Percentiles rank a stretch among this genome's conserved stretches.
These are phyloP conservation scores for Lepidonotus clava DNA, from an alignment of 2,888 invertebrate genomes.

Conservation along the genomic window DNA sequence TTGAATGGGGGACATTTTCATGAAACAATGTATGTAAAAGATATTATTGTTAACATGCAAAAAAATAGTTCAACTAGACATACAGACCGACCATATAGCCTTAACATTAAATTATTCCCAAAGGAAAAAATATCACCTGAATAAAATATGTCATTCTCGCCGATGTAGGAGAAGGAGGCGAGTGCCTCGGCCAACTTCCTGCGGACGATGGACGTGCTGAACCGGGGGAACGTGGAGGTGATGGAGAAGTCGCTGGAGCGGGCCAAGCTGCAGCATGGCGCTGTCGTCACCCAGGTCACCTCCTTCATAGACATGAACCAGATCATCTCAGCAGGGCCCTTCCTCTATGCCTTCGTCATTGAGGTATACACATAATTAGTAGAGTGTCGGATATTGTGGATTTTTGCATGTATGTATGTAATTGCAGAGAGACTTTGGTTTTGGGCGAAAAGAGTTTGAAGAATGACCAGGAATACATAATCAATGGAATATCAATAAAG, in stretches of 20 bases:
- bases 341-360: conserved; percentile 91
- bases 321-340: conserved; percentile 92
- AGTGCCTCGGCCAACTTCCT: conserved; percentile 29
- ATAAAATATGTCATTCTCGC: background rate
- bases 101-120: too few relatives aligned
- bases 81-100: too few relatives aligned
- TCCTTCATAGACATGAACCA: conserved; percentile 89
- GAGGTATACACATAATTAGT: too few relatives aligned
- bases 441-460: too few relatives aligned
- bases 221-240: conserved; percentile 82
- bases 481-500: too few relatives aligned
- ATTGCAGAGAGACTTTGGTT: too few relatives aligned
- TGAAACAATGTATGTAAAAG: too few relatives aligned
- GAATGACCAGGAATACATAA: too few relatives aligned
- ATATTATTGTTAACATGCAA: too few relatives aligned
- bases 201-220: conserved; percentile 34
- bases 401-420: background rate
- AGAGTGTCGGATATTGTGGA: background rate
- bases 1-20: too few relatives aligned
- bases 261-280: conserved; percentile 86
- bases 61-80: background rate
- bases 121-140: too few relatives aligned
- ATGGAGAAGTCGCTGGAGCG: conserved; percentile 86
- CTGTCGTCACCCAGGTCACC: conserved; percentile 89
- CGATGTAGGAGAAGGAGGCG: background rate